Evolutionary conservation across 2,113 vertebrate genomes (phyloP), one percentile per base, ranked within the genome.

Genomic region (Oreotrochilus melanogaster): DNA sequence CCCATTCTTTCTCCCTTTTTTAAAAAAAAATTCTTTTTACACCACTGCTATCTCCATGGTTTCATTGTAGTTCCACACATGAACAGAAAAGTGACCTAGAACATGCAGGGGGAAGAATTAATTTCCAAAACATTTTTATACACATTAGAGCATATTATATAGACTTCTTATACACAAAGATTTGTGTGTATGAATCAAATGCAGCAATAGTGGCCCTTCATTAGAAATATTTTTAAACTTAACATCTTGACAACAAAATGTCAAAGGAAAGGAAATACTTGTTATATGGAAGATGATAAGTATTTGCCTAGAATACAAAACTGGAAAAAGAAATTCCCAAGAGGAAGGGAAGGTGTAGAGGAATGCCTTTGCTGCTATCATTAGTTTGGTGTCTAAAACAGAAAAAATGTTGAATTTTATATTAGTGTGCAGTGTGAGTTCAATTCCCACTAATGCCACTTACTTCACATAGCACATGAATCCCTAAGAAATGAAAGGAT

Each of bases 131-230:
- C 23, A 18, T 25, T 67, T 88, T 92, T 90, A 82, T 64, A 95
- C 51, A 84, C 85, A 91, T 93, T 83, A 95, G 96, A 97, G 89
- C 79, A 70, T 43, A 89, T 80, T 84, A 58, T 92, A 91, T n/a
- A 83, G 67, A 47, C 45, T 72, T 93, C 92, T 92, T 33, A 43
- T 28, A 58, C 87, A 90, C 93, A 96, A 53, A 65, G 89, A 70
- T 70, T 67, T 69, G 69, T 84, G 60, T 80, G 91, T 81, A 83
- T 71, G 79, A 89, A 71, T 31, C 67, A 66, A 82, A 57, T 0
- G 7, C 42, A 62, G 48, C 3, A 54, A 56, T 4, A 64, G 31
- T 8, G 10, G 71, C 80, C 66, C 56, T 65, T 45, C 60, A 11
- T 13, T 13, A 60, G 48, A 35, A 75, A 33, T 35, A 24, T 19